These are phyloP conservation scores for Prunella himalayana DNA, from an alignment of 2,113 vertebrate species.

Conservation along the genomic window DNA sequence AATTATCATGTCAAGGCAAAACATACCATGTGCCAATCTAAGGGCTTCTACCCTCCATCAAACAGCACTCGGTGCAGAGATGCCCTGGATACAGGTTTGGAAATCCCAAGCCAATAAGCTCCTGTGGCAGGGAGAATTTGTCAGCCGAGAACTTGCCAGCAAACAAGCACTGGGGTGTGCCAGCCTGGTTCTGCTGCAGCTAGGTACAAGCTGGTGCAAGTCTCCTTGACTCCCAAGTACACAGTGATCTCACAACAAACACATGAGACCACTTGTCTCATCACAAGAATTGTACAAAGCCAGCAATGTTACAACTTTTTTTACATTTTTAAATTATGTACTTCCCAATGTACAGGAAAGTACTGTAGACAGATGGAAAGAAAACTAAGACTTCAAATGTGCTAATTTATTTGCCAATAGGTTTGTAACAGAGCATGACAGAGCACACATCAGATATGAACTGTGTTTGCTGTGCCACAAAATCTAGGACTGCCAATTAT, in stretches of 20 bases:
- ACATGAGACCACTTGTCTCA: neutral
- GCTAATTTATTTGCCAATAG: neutral
- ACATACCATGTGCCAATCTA: neutral
- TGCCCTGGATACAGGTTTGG: neutral
- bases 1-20: neutral
- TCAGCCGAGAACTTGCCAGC: neutral
- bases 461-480: neutral
- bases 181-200: neutral
- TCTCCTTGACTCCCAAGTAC: neutral
- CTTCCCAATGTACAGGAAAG: neutral
- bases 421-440: neutral
- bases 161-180: neutral
- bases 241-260: neutral
- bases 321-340: neutral
- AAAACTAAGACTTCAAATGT: neutral
- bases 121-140: neutral
- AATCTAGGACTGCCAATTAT: neutral
- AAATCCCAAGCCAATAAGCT: neutral
- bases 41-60: neutral
- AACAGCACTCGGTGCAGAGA: fast-evolving
- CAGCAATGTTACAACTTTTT: neutral
- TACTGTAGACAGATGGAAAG: neutral
- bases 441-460: neutral
- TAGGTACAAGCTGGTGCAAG: neutral
- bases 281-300: neutral